Base-by-base conservation (phyloP, 2,797 vertebrate species). In the Eleutherodactylus coqui region DNA sequence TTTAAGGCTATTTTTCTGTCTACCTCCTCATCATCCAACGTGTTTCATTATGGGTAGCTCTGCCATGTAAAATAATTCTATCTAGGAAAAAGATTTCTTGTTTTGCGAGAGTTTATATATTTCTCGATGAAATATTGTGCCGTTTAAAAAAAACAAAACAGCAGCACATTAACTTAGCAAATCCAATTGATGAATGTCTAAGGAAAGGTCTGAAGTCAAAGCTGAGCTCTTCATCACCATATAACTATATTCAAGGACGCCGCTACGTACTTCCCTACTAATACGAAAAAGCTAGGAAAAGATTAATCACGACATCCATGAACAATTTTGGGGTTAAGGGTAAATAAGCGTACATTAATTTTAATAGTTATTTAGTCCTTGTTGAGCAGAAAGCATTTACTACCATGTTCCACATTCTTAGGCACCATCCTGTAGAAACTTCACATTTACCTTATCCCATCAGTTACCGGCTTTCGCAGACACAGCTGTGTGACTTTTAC, bases 271-370 rank as follows among this genome's bases (percentile, higher is more conserved):
- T 47, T 75, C 32, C 55, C 62, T 86, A 24, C 41, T 19, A 7
- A 62, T 86, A 62, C 60, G 62, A 21, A 53, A 67, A 64, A 27
- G 41, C 32, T 21, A 36, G 58, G n/a, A 69, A 79, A 72, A 69
- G 41, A 83, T 87, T 83, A 83, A 87, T 87, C 81, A 78, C 64
- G 45, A 51, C 79, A 79, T 58, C 43, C 67, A 83, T 79, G 62
- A 55, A 4, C 51, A 55, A 62, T 60, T 72, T 49, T 17, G 32
- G 75, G 86, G 80, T 83, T 87, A 87, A 87, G 79, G 75, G 73
- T 79, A 87, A 53, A 60, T 53, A 62, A 87, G 34, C 43, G 21
- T 79, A 64, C 80, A 87, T 87, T 83, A 83, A 83, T 87, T 87
- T 83, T 77, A 83, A 73, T 83, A 83, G 81, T 60, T 86, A 51